These are phyloP conservation scores for Morone chrysops DNA, from an alignment of 2,113 vertebrate species.

Conservation along the genomic window DNA sequence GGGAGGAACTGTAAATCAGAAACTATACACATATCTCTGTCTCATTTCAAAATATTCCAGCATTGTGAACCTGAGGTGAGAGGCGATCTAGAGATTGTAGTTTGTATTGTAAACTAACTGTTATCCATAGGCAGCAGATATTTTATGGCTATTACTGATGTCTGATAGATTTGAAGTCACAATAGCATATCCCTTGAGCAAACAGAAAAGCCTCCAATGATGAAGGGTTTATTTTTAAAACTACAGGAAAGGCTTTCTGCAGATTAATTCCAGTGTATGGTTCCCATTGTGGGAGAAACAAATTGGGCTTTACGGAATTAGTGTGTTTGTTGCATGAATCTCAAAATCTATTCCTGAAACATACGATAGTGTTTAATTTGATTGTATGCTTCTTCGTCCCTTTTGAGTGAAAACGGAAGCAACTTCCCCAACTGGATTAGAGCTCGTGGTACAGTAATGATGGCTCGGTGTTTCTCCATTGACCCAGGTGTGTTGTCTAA, in stretches of 20 bases:
- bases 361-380: constrained; percentile 64
- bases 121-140: constrained; percentile 61
- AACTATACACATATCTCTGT: background rate
- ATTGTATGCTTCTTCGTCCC: constrained; percentile 49
- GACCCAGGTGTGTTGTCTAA: constrained; percentile 80
- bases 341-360: constrained; percentile 74
- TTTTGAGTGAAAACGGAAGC: constrained; percentile 42
- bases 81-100: constrained; percentile 30
- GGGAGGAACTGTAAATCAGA: background rate
- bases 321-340: constrained; percentile 71
- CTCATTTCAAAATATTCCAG: constrained; percentile 1
- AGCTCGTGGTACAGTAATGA: constrained; percentile 60
- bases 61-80: background rate
- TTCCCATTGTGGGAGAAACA: constrained; percentile 79
- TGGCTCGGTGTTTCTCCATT: constrained; percentile 70
- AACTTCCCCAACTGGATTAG: constrained; percentile 64
- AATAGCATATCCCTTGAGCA: constrained; percentile 64
- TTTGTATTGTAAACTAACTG: constrained; percentile 45
- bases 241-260: constrained; percentile 76
- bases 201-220: constrained; percentile 69
- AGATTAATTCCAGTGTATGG: constrained; percentile 80
- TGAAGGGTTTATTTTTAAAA: constrained; percentile 82
- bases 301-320: constrained; percentile 83
- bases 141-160: constrained; percentile 58
- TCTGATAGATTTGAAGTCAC: constrained; percentile 71